Percentiles rank a stretch among this genome's conserved stretches.
Evolutionary conservation across 2,888 invertebrate species (phyloP).

Genomic region (Lepidochrysops patricia): DNA sequence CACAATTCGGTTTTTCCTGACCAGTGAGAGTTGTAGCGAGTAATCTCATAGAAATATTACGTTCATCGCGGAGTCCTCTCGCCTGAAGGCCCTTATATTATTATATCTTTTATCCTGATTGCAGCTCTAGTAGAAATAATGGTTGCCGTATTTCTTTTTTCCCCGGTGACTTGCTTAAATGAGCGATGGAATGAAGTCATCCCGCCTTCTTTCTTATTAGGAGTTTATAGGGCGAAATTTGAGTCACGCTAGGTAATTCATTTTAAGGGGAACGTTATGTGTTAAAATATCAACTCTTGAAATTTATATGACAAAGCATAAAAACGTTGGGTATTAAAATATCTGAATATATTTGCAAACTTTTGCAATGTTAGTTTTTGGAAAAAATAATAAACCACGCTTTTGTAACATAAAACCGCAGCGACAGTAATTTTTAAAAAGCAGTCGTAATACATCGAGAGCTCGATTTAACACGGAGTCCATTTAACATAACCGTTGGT

Average conservation of each 20-base stretch:
- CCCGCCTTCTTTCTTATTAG: conserved; percentile 23
- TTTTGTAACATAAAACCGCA: neutral
- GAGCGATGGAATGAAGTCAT: conserved; percentile 31
- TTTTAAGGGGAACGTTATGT: conserved; percentile 15
- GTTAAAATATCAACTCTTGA: neutral
- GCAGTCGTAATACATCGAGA: conserved; percentile 1
- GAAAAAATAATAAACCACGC: neutral
- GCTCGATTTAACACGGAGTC: conserved; percentile 7
- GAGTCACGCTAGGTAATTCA: conserved; percentile 20
- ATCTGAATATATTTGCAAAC: too few relatives aligned
- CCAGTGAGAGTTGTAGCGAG: conserved; percentile 10
- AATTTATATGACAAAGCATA: neutral
- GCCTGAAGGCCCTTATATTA: conserved; percentile 35
- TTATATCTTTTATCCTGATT: conserved; percentile 46
- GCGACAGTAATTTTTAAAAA: neutral
- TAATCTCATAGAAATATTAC: conserved; percentile 29
- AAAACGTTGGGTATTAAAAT: too few relatives aligned
- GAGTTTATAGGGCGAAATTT: conserved; percentile 15
- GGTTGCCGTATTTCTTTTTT: conserved; percentile 38
- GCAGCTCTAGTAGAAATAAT: conserved; percentile 46
- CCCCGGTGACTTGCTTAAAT: conserved; percentile 36
- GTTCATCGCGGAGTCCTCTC: conserved; percentile 35
- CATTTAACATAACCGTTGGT: conserved; percentile 16
- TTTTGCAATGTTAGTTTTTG: neutral
- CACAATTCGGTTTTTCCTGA: conserved; percentile 7